Evolutionary conservation across 2,797 vertebrate species (phyloP).

Genomic region (Sebastolobus altivelis): DNA sequence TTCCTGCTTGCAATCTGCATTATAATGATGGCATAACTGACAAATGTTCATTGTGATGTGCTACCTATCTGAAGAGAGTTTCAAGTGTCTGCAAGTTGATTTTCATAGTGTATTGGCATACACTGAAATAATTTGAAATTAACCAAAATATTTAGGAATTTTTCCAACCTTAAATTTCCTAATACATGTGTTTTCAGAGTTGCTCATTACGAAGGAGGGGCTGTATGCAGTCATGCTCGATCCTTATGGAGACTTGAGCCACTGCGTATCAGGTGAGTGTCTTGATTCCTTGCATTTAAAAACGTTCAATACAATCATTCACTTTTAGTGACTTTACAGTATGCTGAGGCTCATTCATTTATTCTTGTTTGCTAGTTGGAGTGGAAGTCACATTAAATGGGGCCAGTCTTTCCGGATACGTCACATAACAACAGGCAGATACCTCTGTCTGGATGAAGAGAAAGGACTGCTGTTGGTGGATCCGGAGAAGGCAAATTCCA

Average conservation of each 20-base stretch:
- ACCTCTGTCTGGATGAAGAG: conserved; percentile 92
- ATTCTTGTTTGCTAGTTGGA: conserved; percentile 86
- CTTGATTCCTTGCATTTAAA: not conserved
- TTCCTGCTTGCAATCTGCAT: not conserved
- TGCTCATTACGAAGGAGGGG: conserved; percentile 93
- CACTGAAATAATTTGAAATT: not conserved
- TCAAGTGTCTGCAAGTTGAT: not conserved
- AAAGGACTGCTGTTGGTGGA: conserved; percentile 92
- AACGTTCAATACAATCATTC: not conserved
- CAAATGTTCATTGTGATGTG: not conserved
- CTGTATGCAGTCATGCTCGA: conserved; percentile 93
- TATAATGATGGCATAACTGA: not conserved
- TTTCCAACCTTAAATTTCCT: not conserved
- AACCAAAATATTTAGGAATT: not conserved
- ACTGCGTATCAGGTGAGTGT: conserved; percentile 89
- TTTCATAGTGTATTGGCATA: not conserved
- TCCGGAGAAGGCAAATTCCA: conserved; percentile 90
- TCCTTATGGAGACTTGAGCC: conserved; percentile 96
- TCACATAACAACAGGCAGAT: conserved; percentile 93
- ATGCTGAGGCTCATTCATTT: not conserved
- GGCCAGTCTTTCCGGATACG: conserved; percentile 93
- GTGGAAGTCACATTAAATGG: conserved; percentile 94
- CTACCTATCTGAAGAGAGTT: not conserved
- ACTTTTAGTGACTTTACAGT: not conserved
- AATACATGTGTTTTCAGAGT: conserved; percentile 77